Percentiles rank a stretch among this genome's conserved stretches.
Conservation (phyloP, 2,113 vertebrate species). For the Zosterops pallidus region DNA sequence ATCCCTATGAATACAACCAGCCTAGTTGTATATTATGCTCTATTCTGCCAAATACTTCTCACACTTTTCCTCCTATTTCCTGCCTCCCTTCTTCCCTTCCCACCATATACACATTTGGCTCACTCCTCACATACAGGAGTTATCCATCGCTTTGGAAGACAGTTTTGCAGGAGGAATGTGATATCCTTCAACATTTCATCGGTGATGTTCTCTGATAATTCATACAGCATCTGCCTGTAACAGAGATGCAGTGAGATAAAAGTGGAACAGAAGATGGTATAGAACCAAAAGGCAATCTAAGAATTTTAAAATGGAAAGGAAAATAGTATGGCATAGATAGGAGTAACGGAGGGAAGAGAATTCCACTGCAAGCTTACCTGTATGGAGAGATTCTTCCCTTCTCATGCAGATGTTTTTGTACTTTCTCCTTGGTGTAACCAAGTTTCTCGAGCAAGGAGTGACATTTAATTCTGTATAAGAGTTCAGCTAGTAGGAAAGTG, state of each 20-base stretch:
- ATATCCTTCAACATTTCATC: conserved; percentile 16
- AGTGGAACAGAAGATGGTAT: neutral
- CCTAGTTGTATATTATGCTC: neutral
- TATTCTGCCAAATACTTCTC: neutral
- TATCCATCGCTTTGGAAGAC: conserved; percentile 10
- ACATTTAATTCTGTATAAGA: conserved; percentile 64
- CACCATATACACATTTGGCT: neutral
- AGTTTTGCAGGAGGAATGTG: conserved; percentile 39
- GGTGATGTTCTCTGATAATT: conserved; percentile 66
- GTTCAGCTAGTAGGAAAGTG: conserved; percentile 69
- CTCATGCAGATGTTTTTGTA: conserved; percentile 7
- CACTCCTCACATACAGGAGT: conserved; percentile 42
- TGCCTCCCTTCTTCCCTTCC: neutral
- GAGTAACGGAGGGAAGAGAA: neutral
- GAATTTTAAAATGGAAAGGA: neutral
- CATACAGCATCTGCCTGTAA: conserved; percentile 74
- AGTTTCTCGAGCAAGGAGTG: conserved; percentile 50
- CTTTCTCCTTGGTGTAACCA: conserved; percentile 38
- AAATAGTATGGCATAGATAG: neutral
- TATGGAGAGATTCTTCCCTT: conserved; percentile 57
- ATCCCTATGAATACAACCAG: neutral
- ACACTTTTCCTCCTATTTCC: neutral
- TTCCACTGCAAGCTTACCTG: conserved; percentile 55
- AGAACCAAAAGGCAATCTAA: neutral
- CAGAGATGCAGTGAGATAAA: neutral